phyloP scores from a whole-genome alignment of 2,113 vertebrate genomes.

The Phycodurus eques region DNA sequence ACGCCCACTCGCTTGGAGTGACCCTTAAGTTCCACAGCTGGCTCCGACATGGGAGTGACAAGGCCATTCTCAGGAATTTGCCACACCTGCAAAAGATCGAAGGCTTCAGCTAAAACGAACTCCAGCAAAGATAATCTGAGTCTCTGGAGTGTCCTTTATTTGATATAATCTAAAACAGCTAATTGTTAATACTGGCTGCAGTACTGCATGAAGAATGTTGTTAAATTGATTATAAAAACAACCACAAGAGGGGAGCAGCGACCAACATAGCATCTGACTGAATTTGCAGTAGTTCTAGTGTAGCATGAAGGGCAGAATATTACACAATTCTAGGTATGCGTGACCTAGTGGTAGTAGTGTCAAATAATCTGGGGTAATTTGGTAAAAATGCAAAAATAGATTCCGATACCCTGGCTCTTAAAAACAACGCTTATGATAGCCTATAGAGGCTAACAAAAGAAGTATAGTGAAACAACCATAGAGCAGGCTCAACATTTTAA shows the following conservation, averaged over 20 bases:
- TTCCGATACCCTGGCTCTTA: background rate
- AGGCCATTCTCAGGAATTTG: slow-evolving; percentile 95
- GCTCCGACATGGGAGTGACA: slow-evolving; percentile 85
- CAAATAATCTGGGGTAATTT: background rate
- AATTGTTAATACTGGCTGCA: background rate
- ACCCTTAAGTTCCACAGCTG: slow-evolving; percentile 88
- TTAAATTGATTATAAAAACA: slow-evolving; percentile 22
- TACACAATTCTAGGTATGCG: background rate
- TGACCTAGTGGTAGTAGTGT: background rate
- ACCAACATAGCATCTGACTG: background rate
- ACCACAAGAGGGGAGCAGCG: slow-evolving; percentile 61
- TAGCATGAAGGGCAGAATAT: background rate
- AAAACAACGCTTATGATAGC: no score
- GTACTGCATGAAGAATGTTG: background rate
- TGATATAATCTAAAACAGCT: background rate
- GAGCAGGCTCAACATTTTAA: background rate
- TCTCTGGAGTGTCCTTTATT: background rate
- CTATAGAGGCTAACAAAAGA: background rate
- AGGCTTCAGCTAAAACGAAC: background rate
- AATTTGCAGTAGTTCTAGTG: background rate
- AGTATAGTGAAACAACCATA: slow-evolving; percentile 18
- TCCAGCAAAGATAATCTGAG: background rate
- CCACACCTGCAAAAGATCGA: slow-evolving; percentile 81
- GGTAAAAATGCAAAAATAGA: background rate
- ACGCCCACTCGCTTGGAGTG: slow-evolving; percentile 96